Percentiles rank a stretch among this genome's conserved stretches.
phyloP scores from a whole-genome alignment of 2,888 invertebrate species.

The Eupithecia centaureata region DNA sequence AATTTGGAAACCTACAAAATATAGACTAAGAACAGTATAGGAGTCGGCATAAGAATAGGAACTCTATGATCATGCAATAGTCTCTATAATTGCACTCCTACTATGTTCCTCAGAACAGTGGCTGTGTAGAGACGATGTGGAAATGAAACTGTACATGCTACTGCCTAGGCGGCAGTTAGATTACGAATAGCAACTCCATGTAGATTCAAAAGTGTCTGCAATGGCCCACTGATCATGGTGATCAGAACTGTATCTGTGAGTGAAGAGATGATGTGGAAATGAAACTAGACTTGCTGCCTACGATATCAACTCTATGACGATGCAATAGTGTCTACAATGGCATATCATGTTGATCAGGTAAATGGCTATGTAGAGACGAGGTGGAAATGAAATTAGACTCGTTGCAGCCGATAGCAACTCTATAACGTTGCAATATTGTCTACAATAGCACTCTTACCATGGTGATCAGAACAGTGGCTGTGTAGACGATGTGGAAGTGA shows the following conservation, averaged over 20 bases:
- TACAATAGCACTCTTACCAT: conserved; percentile 65
- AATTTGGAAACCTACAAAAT: too few species aligned
- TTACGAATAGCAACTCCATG: too few species aligned
- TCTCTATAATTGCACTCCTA: too few species aligned
- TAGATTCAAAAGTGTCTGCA: too few species aligned
- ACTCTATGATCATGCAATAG: too few species aligned
- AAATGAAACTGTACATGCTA: conserved; percentile 96
- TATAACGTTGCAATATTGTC: too few species aligned
- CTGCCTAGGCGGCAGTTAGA: conserved; percentile 87
- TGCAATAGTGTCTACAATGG: too few species aligned
- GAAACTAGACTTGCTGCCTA: conserved; percentile 94
- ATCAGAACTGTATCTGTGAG: conserved; percentile 91
- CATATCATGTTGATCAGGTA: too few species aligned
- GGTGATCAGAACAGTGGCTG: conserved; percentile 89
- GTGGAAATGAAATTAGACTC: conserved; percentile 65
- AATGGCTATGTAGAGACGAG: too few species aligned
- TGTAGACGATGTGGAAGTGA: conserved; percentile 94
- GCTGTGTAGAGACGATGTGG: conserved; percentile 93
- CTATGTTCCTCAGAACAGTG: conserved; percentile 87
- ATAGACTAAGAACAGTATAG: too few species aligned
- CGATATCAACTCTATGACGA: too few species aligned
- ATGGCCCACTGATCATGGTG: conserved; percentile 64
- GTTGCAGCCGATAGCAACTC: conserved; percentile 80
- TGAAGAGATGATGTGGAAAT: conserved; percentile 93
- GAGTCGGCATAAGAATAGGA: too few species aligned